phyloP scores from a whole-genome alignment of 2,888 invertebrate genomes.

The Tipula confusa region DNA sequence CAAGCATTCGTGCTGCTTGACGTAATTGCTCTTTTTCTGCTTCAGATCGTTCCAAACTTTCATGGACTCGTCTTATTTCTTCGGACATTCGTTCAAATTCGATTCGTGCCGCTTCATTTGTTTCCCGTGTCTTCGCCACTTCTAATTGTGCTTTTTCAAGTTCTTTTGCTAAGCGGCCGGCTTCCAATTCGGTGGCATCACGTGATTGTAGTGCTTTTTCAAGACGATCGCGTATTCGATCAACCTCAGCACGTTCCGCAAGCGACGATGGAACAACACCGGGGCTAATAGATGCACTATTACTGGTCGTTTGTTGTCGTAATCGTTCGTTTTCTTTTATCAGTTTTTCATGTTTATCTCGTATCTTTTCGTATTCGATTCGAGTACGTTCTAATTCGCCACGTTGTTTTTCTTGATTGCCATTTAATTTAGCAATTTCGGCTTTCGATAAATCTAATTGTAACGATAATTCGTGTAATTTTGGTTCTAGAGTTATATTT shows the following conservation, averaged over 20 bases:
- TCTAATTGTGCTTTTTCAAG: conserved; percentile 81
- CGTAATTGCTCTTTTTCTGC: conserved; percentile 69
- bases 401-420: conserved; percentile 74
- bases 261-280: conserved; percentile 55
- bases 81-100: conserved; percentile 81
- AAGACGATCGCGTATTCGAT: conserved; percentile 77
- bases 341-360: conserved; percentile 80
- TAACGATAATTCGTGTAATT: conserved; percentile 73
- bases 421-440: conserved; percentile 69
- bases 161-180: conserved; percentile 77
- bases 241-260: conserved; percentile 72
- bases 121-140: conserved; percentile 77
- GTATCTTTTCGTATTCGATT: conserved; percentile 83
- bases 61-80: conserved; percentile 75
- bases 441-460: conserved; percentile 76
- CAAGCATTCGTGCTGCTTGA: conserved; percentile 71
- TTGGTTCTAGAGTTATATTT: conserved; percentile 69
- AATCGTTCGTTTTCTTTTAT: conserved; percentile 60
- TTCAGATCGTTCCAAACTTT: conserved; percentile 71
- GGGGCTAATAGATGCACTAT: conserved; percentile 50
- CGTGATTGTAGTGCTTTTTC: conserved; percentile 72
- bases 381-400: conserved; percentile 76
- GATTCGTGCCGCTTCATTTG: conserved; percentile 74
- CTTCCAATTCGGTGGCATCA: conserved; percentile 80
- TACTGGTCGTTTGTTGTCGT: conserved; percentile 50